These are phyloP conservation scores for Diachrysia chrysitis DNA, from an alignment of 2,888 invertebrate genomes.

Conservation along the genomic window DNA sequence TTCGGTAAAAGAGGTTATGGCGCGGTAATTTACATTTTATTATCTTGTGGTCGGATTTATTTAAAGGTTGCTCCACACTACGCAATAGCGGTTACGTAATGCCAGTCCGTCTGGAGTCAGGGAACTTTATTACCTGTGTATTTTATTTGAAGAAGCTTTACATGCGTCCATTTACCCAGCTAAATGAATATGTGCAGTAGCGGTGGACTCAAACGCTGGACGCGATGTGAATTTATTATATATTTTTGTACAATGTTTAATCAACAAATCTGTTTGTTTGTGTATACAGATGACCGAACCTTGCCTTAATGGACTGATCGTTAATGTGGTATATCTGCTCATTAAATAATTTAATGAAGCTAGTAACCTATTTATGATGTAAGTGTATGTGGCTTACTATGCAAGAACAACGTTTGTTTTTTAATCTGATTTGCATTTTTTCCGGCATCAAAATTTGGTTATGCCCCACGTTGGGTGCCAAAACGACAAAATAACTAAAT, in stretches of 20 bases:
- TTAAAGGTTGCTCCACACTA: slow-evolving; percentile 53
- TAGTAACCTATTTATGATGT: too few relatives aligned
- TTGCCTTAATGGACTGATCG: slow-evolving; percentile 26
- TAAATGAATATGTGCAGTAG: slow-evolving; percentile 7
- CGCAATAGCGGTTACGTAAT: slow-evolving; percentile 31
- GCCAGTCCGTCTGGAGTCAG: slow-evolving; percentile 15
- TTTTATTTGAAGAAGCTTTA: slow-evolving; percentile 23
- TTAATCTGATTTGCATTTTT: background rate
- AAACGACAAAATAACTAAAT: slow-evolving; percentile 1
- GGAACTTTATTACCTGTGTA: slow-evolving; percentile 29
- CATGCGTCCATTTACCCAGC: slow-evolving; percentile 25
- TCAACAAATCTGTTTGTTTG: background rate
- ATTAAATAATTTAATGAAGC: background rate
- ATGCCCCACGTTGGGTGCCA: slow-evolving; percentile 3
- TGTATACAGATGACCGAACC: background rate
- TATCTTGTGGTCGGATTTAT: slow-evolving; percentile 61
- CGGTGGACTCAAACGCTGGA: background rate
- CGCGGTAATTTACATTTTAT: slow-evolving; percentile 61
- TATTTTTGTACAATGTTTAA: slow-evolving; percentile 3
- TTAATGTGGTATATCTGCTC: background rate
- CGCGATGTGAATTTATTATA: background rate
- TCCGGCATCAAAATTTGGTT: background rate
- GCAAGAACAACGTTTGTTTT: background rate
- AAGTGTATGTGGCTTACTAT: background rate
- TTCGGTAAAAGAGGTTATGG: slow-evolving; percentile 62